Conservation (phyloP, 2,888 invertebrate genomes). For the Rhamphomyia laevipes region DNA sequence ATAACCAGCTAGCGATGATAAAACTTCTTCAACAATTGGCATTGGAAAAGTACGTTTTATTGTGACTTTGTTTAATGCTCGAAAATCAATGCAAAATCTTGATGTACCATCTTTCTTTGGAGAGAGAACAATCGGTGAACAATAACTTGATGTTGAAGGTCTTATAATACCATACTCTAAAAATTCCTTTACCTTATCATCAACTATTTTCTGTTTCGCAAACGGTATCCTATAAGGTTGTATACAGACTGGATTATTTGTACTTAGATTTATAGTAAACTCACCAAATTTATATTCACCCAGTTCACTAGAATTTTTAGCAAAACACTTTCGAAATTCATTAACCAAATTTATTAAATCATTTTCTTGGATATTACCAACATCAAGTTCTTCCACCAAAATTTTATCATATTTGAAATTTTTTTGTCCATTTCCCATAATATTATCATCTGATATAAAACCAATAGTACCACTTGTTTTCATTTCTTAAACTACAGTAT, state of each 20-base stretch:
- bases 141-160: conserved; percentile 10
- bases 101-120: conserved; percentile 11
- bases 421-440: too few species aligned
- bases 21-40: conserved; percentile 1
- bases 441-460: too few species aligned
- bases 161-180: conserved; percentile 3
- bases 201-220: not conserved
- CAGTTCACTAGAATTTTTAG: not conserved
- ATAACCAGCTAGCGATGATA: not conserved
- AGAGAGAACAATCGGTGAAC: conserved; percentile 11
- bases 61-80: conserved; percentile 4
- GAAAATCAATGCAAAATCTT: conserved; percentile 5
- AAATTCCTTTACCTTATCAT: conserved; percentile 1
- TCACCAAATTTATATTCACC: not conserved
- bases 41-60: conserved; percentile 1
- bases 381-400: not conserved
- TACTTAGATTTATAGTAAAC: not conserved
- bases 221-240: conserved; percentile 8
- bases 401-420: not conserved
- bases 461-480: too few species aligned
- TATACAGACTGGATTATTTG: not conserved
- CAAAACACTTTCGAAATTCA: not conserved
- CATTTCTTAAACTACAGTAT: too few species aligned
- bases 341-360: not conserved
- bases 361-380: not conserved